These are phyloP conservation scores for Pollimyrus isidori DNA, from an alignment of 2,113 vertebrate species.

Conservation along the genomic window DNA sequence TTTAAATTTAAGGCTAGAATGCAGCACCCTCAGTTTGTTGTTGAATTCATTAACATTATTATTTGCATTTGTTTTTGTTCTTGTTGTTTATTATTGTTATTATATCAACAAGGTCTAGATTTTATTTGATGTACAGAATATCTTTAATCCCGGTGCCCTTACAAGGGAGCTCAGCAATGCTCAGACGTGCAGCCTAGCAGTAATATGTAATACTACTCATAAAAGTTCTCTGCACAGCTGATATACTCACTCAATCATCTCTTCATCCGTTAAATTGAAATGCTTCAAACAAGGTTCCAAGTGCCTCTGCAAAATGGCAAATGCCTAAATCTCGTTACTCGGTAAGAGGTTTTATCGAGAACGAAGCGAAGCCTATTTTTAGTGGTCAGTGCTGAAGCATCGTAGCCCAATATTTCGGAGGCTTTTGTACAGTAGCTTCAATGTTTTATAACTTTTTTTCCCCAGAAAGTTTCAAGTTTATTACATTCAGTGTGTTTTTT, in stretches of 20 bases:
- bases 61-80: not conserved
- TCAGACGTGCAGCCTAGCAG: not conserved
- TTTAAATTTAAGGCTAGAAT: not conserved
- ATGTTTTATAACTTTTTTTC: not conserved
- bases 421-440: not conserved
- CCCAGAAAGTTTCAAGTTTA: not conserved
- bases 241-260: not conserved
- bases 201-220: not conserved
- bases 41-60: not conserved
- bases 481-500: not conserved
- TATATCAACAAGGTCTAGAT: not conserved
- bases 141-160: not conserved
- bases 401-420: not conserved
- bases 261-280: not conserved
- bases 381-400: not conserved
- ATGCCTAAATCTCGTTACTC: not conserved
- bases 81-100: not conserved
- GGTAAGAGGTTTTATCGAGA: not conserved
- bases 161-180: not conserved
- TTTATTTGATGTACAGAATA: not conserved
- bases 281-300: not conserved
- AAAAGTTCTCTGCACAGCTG: not conserved
- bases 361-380: not conserved
- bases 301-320: not conserved
- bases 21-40: not conserved